These are phyloP conservation scores for Platypus cylindrus DNA, from an alignment of 2,888 invertebrate species.

Conservation along the genomic window DNA sequence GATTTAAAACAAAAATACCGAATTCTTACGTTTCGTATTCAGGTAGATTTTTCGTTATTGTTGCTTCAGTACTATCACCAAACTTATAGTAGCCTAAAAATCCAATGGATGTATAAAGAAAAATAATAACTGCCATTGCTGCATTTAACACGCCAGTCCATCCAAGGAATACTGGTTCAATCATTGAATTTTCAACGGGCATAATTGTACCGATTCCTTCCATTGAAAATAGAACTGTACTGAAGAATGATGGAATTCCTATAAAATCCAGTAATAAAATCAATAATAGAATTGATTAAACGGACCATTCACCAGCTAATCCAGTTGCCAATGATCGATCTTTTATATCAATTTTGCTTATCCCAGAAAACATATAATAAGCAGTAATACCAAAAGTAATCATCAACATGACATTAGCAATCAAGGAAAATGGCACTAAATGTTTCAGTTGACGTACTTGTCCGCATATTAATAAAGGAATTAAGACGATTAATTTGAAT, in stretches of 20 bases:
- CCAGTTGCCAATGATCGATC: constrained; percentile 35
- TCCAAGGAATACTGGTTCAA: constrained; percentile 61
- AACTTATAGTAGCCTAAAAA: constrained; percentile 84
- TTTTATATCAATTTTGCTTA: constrained; percentile 28
- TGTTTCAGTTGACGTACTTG: constrained; percentile 68
- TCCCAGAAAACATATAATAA: constrained; percentile 62
- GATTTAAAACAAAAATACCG: neutral
- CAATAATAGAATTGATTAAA: too few species aligned
- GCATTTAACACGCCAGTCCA: constrained; percentile 77
- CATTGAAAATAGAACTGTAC: constrained; percentile 95
- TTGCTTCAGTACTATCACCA: constrained; percentile 57
- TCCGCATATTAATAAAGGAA: constrained; percentile 58
- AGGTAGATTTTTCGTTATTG: constrained; percentile 77
- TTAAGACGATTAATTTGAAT: constrained; percentile 53
- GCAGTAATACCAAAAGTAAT: constrained; percentile 64
- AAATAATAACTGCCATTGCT: constrained; percentile 72
- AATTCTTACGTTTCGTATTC: constrained; percentile 47
- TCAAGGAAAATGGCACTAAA: constrained; percentile 77
- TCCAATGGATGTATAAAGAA: constrained; percentile 69
- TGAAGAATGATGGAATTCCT: constrained; percentile 67
- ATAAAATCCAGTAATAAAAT: constrained; percentile 2
- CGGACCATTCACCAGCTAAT: constrained; percentile 11
- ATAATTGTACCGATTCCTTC: constrained; percentile 87
- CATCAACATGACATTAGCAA: constrained; percentile 74
- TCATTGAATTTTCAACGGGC: constrained; percentile 93